These are phyloP conservation scores for Fragum sueziense DNA, from an alignment of 2,888 invertebrate genomes.

Conservation along the genomic window DNA sequence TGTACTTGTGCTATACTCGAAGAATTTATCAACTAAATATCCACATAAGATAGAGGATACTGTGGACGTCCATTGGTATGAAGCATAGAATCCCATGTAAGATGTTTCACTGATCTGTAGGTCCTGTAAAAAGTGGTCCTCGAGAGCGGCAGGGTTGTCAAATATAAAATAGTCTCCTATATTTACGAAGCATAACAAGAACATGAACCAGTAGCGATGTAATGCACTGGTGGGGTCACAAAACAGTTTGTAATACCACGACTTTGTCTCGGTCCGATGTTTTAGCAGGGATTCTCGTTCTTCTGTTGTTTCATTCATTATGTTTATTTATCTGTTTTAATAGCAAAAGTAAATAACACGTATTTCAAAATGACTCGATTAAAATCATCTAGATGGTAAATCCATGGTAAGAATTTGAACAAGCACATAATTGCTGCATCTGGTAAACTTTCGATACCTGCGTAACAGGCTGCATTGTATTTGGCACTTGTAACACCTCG, in stretches of 20 bases:
- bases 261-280: not conserved
- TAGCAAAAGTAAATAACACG: no score
- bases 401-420: no score
- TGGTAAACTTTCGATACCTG: no score
- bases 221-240: conserved; percentile 2
- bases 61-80: conserved; percentile 2
- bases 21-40: conserved; percentile 6
- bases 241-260: not conserved
- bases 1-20: not conserved
- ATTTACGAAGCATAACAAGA: not conserved
- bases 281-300: not conserved
- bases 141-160: conserved; percentile 7
- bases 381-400: no score
- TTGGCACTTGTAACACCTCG: no score
- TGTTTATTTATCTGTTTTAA: no score
- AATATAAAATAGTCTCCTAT: conserved; percentile 2
- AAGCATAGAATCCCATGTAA: conserved; percentile 9
- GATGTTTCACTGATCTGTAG: conserved; percentile 1
- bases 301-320: not conserved
- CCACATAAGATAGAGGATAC: not conserved
- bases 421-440: no score
- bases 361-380: no score
- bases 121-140: conserved; percentile 11
- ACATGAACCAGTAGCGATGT: conserved; percentile 5
- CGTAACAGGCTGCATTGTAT: no score